A percentile compares a stretch with the other conserved stretches of the same genome.
Evolutionary conservation across 2,888 invertebrate genomes (phyloP).

Genomic region (Lochmaea crataegi): DNA sequence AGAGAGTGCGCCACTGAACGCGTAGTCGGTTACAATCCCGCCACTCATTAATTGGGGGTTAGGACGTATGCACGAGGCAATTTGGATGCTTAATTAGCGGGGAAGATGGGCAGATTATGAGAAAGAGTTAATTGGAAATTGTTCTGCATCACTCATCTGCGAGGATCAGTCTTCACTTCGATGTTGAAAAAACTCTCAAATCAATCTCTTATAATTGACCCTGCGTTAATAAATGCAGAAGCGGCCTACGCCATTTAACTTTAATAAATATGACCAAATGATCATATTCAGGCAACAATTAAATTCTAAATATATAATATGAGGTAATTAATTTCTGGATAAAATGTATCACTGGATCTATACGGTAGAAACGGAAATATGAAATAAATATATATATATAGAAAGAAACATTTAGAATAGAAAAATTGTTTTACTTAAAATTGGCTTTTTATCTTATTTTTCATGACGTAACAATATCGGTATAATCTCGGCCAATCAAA

Average conservation of each 20-base stretch:
- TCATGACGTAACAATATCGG: too few species aligned
- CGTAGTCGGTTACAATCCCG: slow-evolving; percentile 52
- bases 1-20: slow-evolving; percentile 29
- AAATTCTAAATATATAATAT: too few species aligned
- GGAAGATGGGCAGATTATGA: slow-evolving; percentile 60
- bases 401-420: too few species aligned
- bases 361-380: too few species aligned
- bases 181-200: slow-evolving; percentile 55
- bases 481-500: too few species aligned
- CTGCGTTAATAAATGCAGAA: slow-evolving; percentile 10
- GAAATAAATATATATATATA: too few species aligned
- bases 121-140: slow-evolving; percentile 64
- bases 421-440: too few species aligned
- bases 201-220: slow-evolving; percentile 51
- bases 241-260: neutral
- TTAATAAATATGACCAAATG: neutral
- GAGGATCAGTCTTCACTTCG: slow-evolving; percentile 49
- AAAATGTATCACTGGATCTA: too few species aligned
- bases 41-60: slow-evolving; percentile 60
- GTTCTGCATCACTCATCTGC: slow-evolving; percentile 55
- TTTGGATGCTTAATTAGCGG: slow-evolving; percentile 60
- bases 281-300: neutral
- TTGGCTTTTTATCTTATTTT: too few species aligned
- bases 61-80: slow-evolving; percentile 59
- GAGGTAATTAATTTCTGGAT: too few species aligned